A percentile compares a stretch with the other conserved stretches of the same genome.
Evolutionary conservation across 2,797 vertebrate genomes (phyloP).

Genomic region (Melanotaenia pygmaea): DNA sequence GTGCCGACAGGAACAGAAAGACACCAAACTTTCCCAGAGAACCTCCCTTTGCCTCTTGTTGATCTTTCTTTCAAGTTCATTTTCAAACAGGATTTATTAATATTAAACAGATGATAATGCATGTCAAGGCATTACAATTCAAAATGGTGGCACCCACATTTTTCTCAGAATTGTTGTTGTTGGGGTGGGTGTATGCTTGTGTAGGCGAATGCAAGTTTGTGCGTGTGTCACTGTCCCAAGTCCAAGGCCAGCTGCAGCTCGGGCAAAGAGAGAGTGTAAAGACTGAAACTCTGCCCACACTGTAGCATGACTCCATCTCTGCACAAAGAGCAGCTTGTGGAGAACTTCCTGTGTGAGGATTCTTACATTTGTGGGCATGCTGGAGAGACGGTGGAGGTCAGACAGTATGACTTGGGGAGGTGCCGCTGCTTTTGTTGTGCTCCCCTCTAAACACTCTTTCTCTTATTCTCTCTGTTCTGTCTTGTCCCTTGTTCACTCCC

Average conservation of each 20-base stretch:
- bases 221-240: slow-evolving; percentile 68
- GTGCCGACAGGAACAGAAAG: slow-evolving; percentile 77
- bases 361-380: slow-evolving; percentile 76
- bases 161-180: slow-evolving; percentile 72
- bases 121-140: slow-evolving; percentile 79
- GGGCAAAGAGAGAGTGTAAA: slow-evolving; percentile 49
- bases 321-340: slow-evolving; percentile 78
- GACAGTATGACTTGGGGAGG: slow-evolving; percentile 58
- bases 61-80: slow-evolving; percentile 80
- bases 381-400: slow-evolving; percentile 67
- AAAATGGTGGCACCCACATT: slow-evolving; percentile 73
- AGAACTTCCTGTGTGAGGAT: slow-evolving; percentile 78
- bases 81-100: slow-evolving; percentile 82
- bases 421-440: slow-evolving; percentile 63
- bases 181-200: slow-evolving; percentile 60
- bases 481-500: slow-evolving; percentile 51
- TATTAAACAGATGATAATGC: slow-evolving; percentile 72
- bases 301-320: slow-evolving; percentile 55
- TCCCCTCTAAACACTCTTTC: slow-evolving; percentile 38
- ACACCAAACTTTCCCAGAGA: slow-evolving; percentile 73
- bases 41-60: slow-evolving; percentile 75
- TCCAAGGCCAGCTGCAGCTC: slow-evolving; percentile 68
- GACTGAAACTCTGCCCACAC: slow-evolving; percentile 71
- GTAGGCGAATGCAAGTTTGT: slow-evolving; percentile 57
- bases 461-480: slow-evolving; percentile 53